These are phyloP conservation scores for Peromyscus californicus DNA, from an alignment of 2,113 vertebrate genomes.

Conservation along the genomic window DNA sequence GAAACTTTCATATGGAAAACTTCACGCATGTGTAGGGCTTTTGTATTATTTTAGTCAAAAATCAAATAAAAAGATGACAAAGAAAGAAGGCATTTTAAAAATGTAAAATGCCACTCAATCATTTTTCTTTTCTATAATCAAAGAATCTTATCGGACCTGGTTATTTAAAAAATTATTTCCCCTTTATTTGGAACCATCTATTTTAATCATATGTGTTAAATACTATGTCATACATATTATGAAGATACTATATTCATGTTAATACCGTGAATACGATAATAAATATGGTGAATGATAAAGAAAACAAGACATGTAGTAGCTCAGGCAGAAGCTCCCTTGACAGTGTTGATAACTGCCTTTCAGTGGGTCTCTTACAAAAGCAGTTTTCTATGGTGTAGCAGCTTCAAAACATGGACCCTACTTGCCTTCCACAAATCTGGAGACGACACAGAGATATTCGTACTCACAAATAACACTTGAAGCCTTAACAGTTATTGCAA, in stretches of 20 bases:
- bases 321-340: neutral
- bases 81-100: conserved; percentile 18
- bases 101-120: neutral
- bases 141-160: neutral
- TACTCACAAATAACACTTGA: conserved; percentile 3
- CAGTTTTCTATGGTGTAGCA: neutral
- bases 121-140: neutral
- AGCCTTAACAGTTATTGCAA: conserved; percentile 19
- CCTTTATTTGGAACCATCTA: neutral
- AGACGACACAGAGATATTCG: neutral
- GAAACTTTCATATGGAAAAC: neutral
- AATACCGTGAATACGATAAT: neutral
- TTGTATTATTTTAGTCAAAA: conserved; percentile 49
- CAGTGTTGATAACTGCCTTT: neutral
- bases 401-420: neutral
- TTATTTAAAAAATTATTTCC: conserved; percentile 27
- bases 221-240: neutral
- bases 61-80: conserved; percentile 46
- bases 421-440: conserved; percentile 25
- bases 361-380: neutral
- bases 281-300: conserved; percentile 36
- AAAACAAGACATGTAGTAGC: neutral
- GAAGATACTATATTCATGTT: neutral
- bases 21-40: neutral
- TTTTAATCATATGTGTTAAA: conserved; percentile 25